Evolutionary conservation across 2,888 invertebrate species (phyloP), one percentile per base, ranked within the genome.

Genomic region (Dryomyza anilis): DNA sequence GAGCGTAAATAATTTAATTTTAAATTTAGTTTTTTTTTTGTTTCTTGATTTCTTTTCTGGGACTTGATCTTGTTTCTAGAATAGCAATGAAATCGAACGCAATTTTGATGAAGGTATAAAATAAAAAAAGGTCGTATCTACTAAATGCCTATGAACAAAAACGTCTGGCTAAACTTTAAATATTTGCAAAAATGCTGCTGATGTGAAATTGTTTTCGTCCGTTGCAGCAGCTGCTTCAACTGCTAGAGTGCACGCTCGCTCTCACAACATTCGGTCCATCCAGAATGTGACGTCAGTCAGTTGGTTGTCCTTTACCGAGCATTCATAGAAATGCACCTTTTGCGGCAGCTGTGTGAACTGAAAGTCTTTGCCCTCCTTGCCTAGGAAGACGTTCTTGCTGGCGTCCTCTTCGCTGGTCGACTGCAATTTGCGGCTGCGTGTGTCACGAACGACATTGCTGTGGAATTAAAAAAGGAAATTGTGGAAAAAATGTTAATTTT

Each of bases 381-480:
- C 95, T 29, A 96, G 85, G 72, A 86, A 89, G 5, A 84, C 79
- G 48, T 83, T 82, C 74, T 87, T 87, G n/a, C 85, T 84, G 0
- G 85, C 83, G 48, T 87, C 88, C 56, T 88, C 87, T 57, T 74
- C 77, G 3, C 66, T 65, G 0, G 90, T 91, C 0, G 92, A 89
- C 73, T 92, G 88, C 69, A 96, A 84, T 74, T 94, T 92, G 74
- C 88, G 94, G 36, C 91, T 88, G 76, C 94, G 92, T 0, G 96
- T 96, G 50, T 91, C 86, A 29, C 95, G 88, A 6, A 96, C 86
- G n/a, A 93, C 87, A 81, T 94, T 94, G 74, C 94, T 95, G 83
- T 46, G 84, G 83, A 50, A 16, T n/a, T n/a, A n/a, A n/a, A n/a
- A n/a, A n/a, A n/a, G n/a, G n/a, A n/a, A n/a, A n/a, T n/a, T n/a